Conservation (phyloP, 2,888 invertebrate genomes). For the Netelia fuscicornis region DNA sequence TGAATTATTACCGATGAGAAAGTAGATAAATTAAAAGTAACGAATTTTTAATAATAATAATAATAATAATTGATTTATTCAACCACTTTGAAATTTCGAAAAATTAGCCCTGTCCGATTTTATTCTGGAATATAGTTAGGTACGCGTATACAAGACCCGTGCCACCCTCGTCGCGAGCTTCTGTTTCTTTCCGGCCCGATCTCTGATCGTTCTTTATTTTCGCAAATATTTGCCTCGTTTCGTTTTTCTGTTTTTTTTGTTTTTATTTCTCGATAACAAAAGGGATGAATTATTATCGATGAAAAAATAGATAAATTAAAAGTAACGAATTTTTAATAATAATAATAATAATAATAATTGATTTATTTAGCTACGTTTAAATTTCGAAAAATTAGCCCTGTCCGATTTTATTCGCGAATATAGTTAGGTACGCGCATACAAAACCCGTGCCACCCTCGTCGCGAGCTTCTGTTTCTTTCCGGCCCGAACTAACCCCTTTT, state of each 20-base stretch:
- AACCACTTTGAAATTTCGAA: neutral
- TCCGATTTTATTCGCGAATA: neutral
- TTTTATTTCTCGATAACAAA: neutral
- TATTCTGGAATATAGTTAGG: neutral
- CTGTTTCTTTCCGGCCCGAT: constrained; percentile 58
- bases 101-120: neutral
- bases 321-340: neutral
- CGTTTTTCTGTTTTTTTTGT: neutral
- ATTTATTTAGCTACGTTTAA: neutral
- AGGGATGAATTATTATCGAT: no score
- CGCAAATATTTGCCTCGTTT: constrained; percentile 80
- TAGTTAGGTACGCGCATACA: neutral
- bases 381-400: neutral
- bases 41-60: neutral
- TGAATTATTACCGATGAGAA: no score
- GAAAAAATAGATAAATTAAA: no score
- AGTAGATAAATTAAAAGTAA: neutral
- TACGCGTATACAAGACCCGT: neutral
- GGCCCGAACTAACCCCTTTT: constrained; percentile 58
- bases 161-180: constrained; percentile 62
- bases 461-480: constrained; percentile 65
- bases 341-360: neutral
- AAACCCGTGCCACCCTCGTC: constrained; percentile 33
- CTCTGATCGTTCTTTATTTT: neutral
- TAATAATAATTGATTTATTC: neutral